Evolutionary conservation across 2,888 invertebrate genomes (phyloP), one percentile per base, ranked within the genome.

Genomic region (Aspidiotus rigidus): DNA sequence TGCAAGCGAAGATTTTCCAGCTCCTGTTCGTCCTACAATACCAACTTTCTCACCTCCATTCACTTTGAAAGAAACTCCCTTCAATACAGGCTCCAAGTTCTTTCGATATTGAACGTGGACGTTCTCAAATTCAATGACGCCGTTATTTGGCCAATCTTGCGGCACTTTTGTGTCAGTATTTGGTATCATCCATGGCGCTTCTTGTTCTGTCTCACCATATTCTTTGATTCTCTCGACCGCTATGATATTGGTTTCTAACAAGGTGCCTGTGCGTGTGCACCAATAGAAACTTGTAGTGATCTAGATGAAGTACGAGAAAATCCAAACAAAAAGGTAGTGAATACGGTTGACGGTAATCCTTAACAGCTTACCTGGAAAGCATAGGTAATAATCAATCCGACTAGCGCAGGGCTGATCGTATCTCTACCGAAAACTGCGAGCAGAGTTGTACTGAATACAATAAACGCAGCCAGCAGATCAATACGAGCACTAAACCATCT

Each of bases 211-310:
- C 77, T 93, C 93, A 0, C 89, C 87, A 76, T 97, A 98, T 77
- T 98, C 97, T 77, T 95, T 93, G 76, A 97, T 93, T 77, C 98
- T 86, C 79, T 98, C 97, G 1, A 97, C 95, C 3, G 96, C 92
- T 0, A 97, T 95, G 74, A 97, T 94, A 78, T 97, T 97, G 0
- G 96, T 94, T 81, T 98, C 98, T 57, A 98, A 88, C 77, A 97
- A 96, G 1, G 93, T 92, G 0, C 93, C 90, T 92, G 95, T 94
- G 73, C 96, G 83, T 39, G 98, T 95, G 74, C 97, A 81, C 93
- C 95, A 96, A 80, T 96, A 98, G 56, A 98, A 81, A 0, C 93
- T 94, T 83, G 93, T 93, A 0, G 97, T 97, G 71, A 93, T 89
- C 90, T 93, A 5, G 70, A 70, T 64, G 41, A 63, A 54, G 44